A percentile compares a stretch with the other conserved stretches of the same genome.
Conservation (phyloP, 2,797 vertebrate genomes). For the Trichosurus vulpecula region DNA sequence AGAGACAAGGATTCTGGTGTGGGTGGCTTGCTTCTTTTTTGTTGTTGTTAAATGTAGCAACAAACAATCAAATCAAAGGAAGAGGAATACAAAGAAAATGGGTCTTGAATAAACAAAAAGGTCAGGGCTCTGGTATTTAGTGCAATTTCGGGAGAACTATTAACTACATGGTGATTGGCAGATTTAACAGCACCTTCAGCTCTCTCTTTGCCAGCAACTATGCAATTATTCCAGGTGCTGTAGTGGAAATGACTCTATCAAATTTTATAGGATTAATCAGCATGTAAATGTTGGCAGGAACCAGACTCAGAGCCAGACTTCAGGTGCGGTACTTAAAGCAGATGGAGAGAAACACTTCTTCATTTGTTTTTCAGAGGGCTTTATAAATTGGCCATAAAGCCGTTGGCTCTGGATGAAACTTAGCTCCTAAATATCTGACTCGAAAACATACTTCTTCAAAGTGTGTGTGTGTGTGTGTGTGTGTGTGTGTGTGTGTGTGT, state of each 20-base stretch:
- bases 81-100: conserved; percentile 78
- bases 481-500: too few relatives aligned
- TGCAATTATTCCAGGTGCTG: conserved; percentile 91
- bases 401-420: conserved; percentile 56
- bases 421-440: conserved; percentile 58
- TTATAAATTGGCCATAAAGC: conserved; percentile 71
- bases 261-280: conserved; percentile 85
- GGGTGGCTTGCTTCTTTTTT: conserved; percentile 81
- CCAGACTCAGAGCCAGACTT: conserved; percentile 77
- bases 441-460: conserved; percentile 39
- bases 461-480: background rate
- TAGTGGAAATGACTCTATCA: conserved; percentile 83
- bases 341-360: conserved; percentile 78
- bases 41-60: conserved; percentile 81
- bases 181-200: conserved; percentile 84
- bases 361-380: conserved; percentile 66
- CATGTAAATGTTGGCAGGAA: conserved; percentile 83
- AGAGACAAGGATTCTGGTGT: conserved; percentile 75
- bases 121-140: conserved; percentile 77
- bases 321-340: conserved; percentile 82
- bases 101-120: conserved; percentile 84
- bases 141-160: conserved; percentile 83
- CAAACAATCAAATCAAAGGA: conserved; percentile 81
- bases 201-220: conserved; percentile 85
- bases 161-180: conserved; percentile 84